A percentile compares a stretch with the other conserved stretches of the same genome.
These are phyloP conservation scores for Neodiprion virginianus DNA, from an alignment of 1,140 invertebrate species.

Conservation along the genomic window DNA sequence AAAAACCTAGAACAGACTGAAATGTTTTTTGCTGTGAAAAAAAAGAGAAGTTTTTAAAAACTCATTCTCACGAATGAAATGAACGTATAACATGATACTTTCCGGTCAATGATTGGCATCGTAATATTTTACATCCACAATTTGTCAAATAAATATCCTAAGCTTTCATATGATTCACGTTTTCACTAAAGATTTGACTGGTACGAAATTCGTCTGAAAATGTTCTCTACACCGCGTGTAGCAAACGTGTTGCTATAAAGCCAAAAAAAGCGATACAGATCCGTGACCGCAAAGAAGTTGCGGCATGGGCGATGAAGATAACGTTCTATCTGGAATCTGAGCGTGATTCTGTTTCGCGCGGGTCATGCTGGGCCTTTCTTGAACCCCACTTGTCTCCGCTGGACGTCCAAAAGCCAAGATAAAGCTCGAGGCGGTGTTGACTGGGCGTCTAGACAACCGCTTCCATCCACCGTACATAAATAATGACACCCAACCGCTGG, in stretches of 20 bases:
- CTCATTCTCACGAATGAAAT: no score
- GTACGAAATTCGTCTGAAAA: no score
- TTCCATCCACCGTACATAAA: background rate
- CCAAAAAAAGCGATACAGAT: background rate
- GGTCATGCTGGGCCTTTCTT: background rate
- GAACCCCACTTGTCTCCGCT: background rate
- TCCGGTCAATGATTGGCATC: no score
- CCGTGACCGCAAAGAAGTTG: background rate
- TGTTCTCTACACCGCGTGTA: no score
- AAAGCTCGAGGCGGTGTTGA: slow-evolving; percentile 1
- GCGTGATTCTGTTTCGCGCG: background rate
- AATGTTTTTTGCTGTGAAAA: no score
- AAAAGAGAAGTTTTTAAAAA: no score
- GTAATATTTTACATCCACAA: no score
- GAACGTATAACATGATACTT: no score
- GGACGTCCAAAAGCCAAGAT: slow-evolving; percentile 2
- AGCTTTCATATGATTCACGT: no score
- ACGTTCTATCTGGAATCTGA: background rate
- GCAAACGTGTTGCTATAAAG: background rate
- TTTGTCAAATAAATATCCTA: no score
- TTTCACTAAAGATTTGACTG: no score
- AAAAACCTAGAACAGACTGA: no score
- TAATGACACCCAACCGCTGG: background rate
- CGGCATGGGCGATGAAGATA: background rate
- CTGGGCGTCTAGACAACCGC: background rate